Conservation (phyloP, 2,888 invertebrate genomes). For the Acleris laterana region DNA sequence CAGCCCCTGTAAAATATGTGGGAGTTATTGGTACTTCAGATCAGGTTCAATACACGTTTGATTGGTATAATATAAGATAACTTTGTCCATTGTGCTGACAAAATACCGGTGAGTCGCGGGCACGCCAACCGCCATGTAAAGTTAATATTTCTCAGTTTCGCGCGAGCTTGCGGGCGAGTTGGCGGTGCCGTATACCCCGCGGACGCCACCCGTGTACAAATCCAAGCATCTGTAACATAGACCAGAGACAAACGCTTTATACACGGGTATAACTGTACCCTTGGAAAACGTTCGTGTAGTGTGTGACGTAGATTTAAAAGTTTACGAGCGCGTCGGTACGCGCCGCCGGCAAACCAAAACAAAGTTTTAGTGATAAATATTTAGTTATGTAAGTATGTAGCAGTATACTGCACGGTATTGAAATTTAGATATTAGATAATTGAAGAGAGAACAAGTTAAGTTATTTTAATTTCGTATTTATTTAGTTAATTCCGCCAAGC, state of each 20-base stretch:
- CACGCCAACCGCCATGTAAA: slow-evolving; percentile 10
- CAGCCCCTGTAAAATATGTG: slow-evolving; percentile 6
- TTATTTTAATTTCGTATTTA: neutral
- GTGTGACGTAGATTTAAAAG: slow-evolving; percentile 3
- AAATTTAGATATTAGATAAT: neutral
- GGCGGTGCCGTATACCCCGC: slow-evolving; percentile 14
- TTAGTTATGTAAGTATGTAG: slow-evolving; percentile 14
- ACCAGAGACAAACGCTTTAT: slow-evolving; percentile 12
- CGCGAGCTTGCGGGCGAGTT: slow-evolving; percentile 27
- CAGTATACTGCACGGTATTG: neutral
- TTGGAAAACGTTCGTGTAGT: slow-evolving; percentile 1
- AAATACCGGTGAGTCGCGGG: slow-evolving; percentile 11
- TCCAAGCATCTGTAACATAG: neutral
- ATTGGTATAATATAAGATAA: slow-evolving; percentile 17
- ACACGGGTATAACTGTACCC: neutral
- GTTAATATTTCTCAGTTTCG: slow-evolving; percentile 32
- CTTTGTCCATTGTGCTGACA: slow-evolving; percentile 13
- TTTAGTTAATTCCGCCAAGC: too few relatives aligned
- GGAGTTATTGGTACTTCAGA: slow-evolving; percentile 2
- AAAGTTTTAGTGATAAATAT: slow-evolving; percentile 15
- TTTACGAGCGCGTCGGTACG: neutral
- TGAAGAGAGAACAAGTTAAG: neutral
- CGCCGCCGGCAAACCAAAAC: slow-evolving; percentile 9
- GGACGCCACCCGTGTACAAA: neutral
- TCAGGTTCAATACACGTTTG: slow-evolving; percentile 15